Evolutionary conservation across 2,797 vertebrate species (phyloP), one percentile per base, ranked within the genome.

Genomic region (Lateolabrax maculatus): DNA sequence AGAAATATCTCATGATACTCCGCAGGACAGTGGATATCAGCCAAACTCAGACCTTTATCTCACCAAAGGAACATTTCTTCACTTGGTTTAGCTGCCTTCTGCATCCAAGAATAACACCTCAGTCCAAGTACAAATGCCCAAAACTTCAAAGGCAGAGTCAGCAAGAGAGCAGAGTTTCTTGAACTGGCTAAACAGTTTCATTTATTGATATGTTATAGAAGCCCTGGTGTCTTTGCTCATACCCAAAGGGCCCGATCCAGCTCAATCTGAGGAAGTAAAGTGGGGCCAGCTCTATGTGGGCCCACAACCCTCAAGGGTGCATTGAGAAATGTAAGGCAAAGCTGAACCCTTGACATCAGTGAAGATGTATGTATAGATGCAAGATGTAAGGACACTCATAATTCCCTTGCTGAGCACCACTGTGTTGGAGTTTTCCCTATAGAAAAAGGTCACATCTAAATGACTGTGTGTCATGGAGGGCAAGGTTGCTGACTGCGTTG

Each of bases 1-100:
- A 58, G 55, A 85, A 87, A 85, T 82, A 76, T 80, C 79, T 79
- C 67, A 46, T 71, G 63, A 81, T 83, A 77, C 69, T 83, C 51
- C 36, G 55, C 77, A 88, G 84, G 81, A 80, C 80, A 87, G 79
- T 53, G 51, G 74, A 79, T 89, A 90, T 88, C 75, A 73, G 71
- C 43, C 61, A 18, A 39, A 27, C 29, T 56, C 25, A 21, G 46
- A 64, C 55, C 37, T 81, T 80, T 88, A 84, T 90, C 76, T 81
- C 64, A 74, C 69, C 51, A 63, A 65, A 81, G 43, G 44, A 80
- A 65, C 81, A 80, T 82, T 65, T 83, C 12, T 74, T 75, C 55
- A 31, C 69, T 79, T 78, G 48, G 55, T 74, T 67, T 76, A 52
- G 43, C 65, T 69, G 68, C 70, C 34, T 62, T 63, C 63, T 81